These are phyloP conservation scores for Pycnomerus fuliginosus DNA, from an alignment of 2,888 invertebrate species.

Conservation along the genomic window DNA sequence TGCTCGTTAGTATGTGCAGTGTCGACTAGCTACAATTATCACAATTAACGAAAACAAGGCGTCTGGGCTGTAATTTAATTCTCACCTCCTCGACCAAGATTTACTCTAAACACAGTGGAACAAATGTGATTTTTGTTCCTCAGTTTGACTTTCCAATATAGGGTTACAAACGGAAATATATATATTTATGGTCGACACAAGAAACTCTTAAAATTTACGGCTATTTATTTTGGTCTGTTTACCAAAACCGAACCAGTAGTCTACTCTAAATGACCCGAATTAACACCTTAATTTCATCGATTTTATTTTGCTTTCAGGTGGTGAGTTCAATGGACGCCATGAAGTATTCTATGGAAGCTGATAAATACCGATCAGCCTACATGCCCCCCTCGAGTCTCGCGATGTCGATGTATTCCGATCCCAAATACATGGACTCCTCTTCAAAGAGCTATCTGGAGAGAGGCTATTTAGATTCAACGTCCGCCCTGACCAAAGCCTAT, in stretches of 20 bases:
- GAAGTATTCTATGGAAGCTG: conserved; percentile 77
- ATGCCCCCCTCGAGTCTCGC: conserved; percentile 63
- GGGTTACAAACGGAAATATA: conserved; percentile 16
- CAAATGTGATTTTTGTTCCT: conserved; percentile 32
- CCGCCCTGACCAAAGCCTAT: conserved; percentile 71
- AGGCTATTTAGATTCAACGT: conserved; percentile 66
- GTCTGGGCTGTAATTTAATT: conserved; percentile 36
- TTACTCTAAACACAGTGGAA: conserved; percentile 25
- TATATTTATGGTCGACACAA: conserved; percentile 15
- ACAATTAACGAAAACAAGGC: conserved; percentile 34
- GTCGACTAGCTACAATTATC: conserved; percentile 30
- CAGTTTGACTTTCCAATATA: conserved; percentile 11
- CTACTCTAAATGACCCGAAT: conserved; percentile 14
- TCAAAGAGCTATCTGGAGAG: conserved; percentile 61
- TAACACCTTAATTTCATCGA: conserved; percentile 11
- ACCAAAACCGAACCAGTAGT: conserved; percentile 7
- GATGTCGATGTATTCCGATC: conserved; percentile 72
- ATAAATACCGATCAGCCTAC: conserved; percentile 72
- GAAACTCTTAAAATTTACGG: conserved; percentile 17
- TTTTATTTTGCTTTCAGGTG: conserved; percentile 59
- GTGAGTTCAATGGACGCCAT: conserved; percentile 75
- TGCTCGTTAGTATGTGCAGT: conserved; percentile 32
- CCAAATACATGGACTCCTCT: conserved; percentile 63
- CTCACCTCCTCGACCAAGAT: conserved; percentile 31
- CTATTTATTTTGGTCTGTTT: conserved; percentile 16